These are phyloP conservation scores for Synanthedon tipuliformis DNA, from an alignment of 2,888 invertebrate species.

Conservation along the genomic window DNA sequence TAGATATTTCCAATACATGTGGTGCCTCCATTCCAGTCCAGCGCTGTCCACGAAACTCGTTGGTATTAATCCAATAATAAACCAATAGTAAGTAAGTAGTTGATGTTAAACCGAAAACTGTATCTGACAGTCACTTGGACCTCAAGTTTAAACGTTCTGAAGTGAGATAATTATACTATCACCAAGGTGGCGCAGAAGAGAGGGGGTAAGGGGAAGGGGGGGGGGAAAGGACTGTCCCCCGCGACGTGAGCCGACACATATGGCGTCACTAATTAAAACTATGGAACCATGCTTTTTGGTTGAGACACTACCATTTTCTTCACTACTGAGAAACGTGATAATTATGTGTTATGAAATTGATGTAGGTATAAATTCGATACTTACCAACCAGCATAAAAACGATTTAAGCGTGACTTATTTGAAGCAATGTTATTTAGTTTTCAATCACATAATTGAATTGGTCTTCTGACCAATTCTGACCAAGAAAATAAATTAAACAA, in stretches of 20 bases:
- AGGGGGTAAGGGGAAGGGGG: neutral
- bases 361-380: neutral
- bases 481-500: no score
- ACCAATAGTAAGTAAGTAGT: no score
- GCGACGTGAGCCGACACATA: slow-evolving; percentile 53
- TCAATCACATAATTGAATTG: no score
- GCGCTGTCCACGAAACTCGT: no score
- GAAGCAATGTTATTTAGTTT: no score
- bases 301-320: neutral
- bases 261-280: slow-evolving; percentile 61
- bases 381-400: neutral
- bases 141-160: slow-evolving; percentile 23
- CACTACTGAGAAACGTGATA: neutral
- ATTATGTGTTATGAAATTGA: no score
- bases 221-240: slow-evolving; percentile 28
- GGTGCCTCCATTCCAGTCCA: no score
- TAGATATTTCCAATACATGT: no score
- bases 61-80: no score
- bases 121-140: neutral
- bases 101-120: no score
- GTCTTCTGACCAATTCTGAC: no score
- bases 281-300: slow-evolving; percentile 8
- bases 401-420: no score
- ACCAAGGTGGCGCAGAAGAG: slow-evolving; percentile 32
- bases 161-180: slow-evolving; percentile 59